Percentiles rank a stretch among this genome's conserved stretches.
These are phyloP conservation scores for Cydia pomonella DNA, from an alignment of 1,140 invertebrate species.

Conservation along the genomic window DNA sequence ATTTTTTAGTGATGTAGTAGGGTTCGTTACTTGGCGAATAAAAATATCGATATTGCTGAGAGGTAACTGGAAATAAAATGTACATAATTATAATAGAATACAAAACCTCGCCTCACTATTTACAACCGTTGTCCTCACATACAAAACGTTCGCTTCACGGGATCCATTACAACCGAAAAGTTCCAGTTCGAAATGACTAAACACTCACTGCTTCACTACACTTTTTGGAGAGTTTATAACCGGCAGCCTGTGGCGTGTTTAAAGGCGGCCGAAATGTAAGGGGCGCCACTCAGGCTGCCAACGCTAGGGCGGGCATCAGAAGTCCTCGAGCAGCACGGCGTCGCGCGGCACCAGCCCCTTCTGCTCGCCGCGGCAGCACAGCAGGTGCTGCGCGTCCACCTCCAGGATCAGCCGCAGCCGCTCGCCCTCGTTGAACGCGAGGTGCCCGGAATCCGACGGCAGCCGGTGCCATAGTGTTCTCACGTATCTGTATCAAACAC, in stretches of 20 bases:
- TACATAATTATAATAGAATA: slow-evolving; percentile 30
- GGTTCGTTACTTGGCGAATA: slow-evolving; percentile 39
- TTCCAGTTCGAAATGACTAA: slow-evolving; percentile 15
- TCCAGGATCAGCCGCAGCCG: slow-evolving; percentile 87
- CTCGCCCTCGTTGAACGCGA: slow-evolving; percentile 90
- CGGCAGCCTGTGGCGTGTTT: slow-evolving; percentile 18
- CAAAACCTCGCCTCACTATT: slow-evolving; percentile 14
- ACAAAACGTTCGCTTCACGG: slow-evolving; percentile 15
- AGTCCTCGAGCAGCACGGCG: slow-evolving; percentile 83
- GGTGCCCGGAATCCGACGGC: slow-evolving; percentile 87
- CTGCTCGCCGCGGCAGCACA: slow-evolving; percentile 88
- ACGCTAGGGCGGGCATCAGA: slow-evolving; percentile 73
- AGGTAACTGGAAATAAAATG: slow-evolving; percentile 59
- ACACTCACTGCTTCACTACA: slow-evolving; percentile 1
- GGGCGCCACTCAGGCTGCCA: slow-evolving; percentile 72
- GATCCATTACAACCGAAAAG: not conserved
- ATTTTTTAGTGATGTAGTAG: slow-evolving; percentile 61
- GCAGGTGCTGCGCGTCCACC: slow-evolving; percentile 88
- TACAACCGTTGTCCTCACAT: slow-evolving; percentile 3
- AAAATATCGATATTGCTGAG: slow-evolving; percentile 42
- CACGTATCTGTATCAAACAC: slow-evolving; percentile 82
- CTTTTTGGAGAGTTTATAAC: not conserved
- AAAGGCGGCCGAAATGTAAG: slow-evolving; percentile 46
- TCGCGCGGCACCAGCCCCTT: slow-evolving; percentile 89
- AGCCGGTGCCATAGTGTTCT: slow-evolving; percentile 87